These are phyloP conservation scores for Micrasema longulum DNA, from an alignment of 1,140 invertebrate species.

Conservation along the genomic window DNA sequence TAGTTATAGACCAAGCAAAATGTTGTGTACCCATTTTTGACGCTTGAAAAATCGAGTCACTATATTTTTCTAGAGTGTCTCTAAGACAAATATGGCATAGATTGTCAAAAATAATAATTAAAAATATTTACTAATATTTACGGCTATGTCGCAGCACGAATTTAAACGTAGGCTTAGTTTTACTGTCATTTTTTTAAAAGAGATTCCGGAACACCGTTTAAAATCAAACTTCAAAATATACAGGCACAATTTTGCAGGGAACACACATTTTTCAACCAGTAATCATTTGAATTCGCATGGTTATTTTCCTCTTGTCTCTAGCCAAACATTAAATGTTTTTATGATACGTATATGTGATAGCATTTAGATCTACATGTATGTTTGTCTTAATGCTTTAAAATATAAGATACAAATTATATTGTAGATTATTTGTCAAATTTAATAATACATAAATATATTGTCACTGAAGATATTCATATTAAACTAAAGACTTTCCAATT, in stretches of 20 bases:
- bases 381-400: constrained; percentile 23
- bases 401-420: constrained; percentile 15
- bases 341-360: constrained; percentile 30
- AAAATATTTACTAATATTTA: not conserved
- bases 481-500: no score
- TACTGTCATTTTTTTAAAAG: no score
- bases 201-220: not conserved
- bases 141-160: constrained; percentile 26
- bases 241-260: no score
- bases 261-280: no score
- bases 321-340: constrained; percentile 12
- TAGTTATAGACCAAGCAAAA: constrained; percentile 24
- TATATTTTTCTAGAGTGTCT: constrained; percentile 35
- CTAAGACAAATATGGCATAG: constrained; percentile 20
- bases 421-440: no score
- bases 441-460: no score
- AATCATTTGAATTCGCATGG: no score
- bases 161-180: constrained; percentile 21
- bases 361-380: constrained; percentile 2
- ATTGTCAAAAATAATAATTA: constrained; percentile 18
- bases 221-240: no score
- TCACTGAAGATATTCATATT: no score
- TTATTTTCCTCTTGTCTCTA: not conserved
- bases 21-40: constrained; percentile 6
- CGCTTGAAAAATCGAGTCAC: constrained; percentile 23